These are phyloP conservation scores for Myopa testacea DNA, from an alignment of 2,888 invertebrate species.

Conservation along the genomic window DNA sequence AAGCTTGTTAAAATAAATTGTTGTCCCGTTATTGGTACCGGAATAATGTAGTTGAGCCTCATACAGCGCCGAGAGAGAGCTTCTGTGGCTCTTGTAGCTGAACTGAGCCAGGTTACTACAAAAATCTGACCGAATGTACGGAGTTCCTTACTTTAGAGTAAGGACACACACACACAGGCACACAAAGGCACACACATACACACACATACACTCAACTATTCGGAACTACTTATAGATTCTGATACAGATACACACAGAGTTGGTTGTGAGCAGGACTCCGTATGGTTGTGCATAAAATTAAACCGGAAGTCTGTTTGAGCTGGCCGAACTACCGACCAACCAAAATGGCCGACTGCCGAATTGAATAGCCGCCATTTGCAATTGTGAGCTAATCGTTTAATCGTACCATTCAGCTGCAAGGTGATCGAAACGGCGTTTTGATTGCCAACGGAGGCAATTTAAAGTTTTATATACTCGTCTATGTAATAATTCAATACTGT, in stretches of 20 bases:
- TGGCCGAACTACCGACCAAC: background rate
- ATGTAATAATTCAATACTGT: too few species aligned
- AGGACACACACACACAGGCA: background rate
- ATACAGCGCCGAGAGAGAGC: background rate
- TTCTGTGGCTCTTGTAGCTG: too few species aligned
- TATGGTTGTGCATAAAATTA: slow-evolving; percentile 7
- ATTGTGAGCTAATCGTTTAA: background rate
- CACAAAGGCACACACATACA: background rate
- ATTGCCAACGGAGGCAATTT: background rate
- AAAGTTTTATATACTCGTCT: background rate
- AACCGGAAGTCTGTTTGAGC: background rate
- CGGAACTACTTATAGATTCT: background rate
- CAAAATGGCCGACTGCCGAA: slow-evolving; percentile 8
- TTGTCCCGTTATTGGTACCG: slow-evolving; percentile 38
- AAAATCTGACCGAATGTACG: too few species aligned
- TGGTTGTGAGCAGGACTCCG: background rate
- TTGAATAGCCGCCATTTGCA: slow-evolving; percentile 8
- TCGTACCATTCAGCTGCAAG: background rate
- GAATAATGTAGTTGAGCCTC: background rate
- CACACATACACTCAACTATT: background rate
- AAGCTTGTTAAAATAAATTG: slow-evolving; percentile 46
- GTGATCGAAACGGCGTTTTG: background rate
- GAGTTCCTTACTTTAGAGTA: background rate
- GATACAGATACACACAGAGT: background rate
- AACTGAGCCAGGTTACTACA: too few species aligned